These are phyloP conservation scores for Eubasilissa regina DNA, from an alignment of 1,140 invertebrate genomes.

Conservation along the genomic window DNA sequence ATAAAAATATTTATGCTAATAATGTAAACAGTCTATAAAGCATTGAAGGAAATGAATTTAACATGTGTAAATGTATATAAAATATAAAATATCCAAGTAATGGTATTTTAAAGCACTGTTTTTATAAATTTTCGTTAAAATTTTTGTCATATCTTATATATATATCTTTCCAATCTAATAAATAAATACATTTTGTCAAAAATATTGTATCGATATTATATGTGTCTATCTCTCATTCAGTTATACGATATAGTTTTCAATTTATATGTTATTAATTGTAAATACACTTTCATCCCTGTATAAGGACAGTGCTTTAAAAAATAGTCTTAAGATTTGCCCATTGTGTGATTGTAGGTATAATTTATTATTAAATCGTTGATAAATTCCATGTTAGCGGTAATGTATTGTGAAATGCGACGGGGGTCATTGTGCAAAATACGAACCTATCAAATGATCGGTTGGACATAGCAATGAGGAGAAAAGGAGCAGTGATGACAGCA, in stretches of 20 bases:
- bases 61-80: constrained; percentile 14
- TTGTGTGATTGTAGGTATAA: constrained; percentile 61
- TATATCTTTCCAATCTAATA: no score
- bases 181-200: no score
- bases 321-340: constrained; percentile 60
- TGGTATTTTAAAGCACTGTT: constrained; percentile 18
- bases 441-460: constrained; percentile 54
- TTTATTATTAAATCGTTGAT: constrained; percentile 60
- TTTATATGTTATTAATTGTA: constrained; percentile 4
- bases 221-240: not conserved
- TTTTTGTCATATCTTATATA: not conserved
- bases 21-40: constrained; percentile 41
- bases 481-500: constrained; percentile 53
- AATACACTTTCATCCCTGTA: not conserved
- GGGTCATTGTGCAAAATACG: constrained; percentile 55
- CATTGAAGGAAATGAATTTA: constrained; percentile 45
- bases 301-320: constrained; percentile 34
- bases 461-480: constrained; percentile 22
- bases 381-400: constrained; percentile 59
- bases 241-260: not conserved
- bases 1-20: constrained; percentile 39
- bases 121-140: constrained; percentile 29
- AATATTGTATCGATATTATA: no score
- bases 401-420: constrained; percentile 54
- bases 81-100: constrained; percentile 39